Evolutionary conservation across 1,140 invertebrate genomes (phyloP).

Genomic region (Gonioctena quinquepunctata): DNA sequence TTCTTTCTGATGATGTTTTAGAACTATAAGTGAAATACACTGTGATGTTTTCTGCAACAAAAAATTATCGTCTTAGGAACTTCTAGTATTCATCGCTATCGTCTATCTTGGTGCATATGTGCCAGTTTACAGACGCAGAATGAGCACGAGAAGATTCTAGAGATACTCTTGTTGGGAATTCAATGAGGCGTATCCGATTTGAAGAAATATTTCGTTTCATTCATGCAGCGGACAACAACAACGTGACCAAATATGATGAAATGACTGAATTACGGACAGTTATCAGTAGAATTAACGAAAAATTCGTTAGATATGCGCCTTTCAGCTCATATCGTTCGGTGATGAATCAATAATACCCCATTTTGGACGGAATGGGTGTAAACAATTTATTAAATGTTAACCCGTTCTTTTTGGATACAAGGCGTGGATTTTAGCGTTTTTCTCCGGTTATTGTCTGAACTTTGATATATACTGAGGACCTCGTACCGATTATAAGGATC

Average conservation of each 20-base stretch:
- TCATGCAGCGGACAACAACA: neutral
- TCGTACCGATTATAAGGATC: too few relatives aligned
- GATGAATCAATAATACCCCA: neutral
- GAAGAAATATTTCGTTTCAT: constrained; percentile 3
- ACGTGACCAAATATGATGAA: neutral
- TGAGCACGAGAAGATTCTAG: neutral
- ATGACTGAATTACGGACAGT: neutral
- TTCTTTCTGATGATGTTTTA: neutral
- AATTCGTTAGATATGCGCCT: constrained; percentile 1
- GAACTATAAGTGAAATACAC: neutral
- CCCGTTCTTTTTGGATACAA: neutral
- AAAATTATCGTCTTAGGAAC: neutral
- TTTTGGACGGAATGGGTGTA: neutral
- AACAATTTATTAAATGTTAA: neutral
- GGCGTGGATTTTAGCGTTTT: neutral
- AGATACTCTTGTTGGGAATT: neutral
- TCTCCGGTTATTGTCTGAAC: neutral
- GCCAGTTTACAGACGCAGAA: neutral
- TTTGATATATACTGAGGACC: neutral
- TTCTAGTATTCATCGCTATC: neutral
- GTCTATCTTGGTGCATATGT: constrained; percentile 1
- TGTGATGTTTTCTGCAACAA: neutral
- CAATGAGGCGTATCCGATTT: neutral
- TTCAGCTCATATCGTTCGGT: neutral
- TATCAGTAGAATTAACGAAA: neutral